phyloP scores from a whole-genome alignment of 2,888 invertebrate genomes.

The Xylocampa areola region DNA sequence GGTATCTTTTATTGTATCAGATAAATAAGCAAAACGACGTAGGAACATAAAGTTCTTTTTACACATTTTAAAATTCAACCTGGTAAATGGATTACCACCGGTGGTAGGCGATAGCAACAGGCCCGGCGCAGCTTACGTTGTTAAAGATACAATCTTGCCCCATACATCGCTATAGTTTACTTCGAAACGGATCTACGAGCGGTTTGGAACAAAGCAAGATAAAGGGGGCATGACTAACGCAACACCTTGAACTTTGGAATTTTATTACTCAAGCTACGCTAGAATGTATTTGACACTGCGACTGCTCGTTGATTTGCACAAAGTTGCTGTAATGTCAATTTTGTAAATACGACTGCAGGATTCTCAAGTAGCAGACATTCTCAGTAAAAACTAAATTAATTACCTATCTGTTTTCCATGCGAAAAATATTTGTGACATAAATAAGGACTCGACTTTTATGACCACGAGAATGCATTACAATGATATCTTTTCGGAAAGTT shows the following conservation, averaged over 20 bases:
- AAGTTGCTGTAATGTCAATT: slow-evolving; percentile 22
- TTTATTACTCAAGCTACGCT: slow-evolving; percentile 39
- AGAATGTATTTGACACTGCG: slow-evolving; percentile 50
- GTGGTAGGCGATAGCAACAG: slow-evolving; percentile 37
- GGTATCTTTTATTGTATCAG: too few species aligned
- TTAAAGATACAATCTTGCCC: slow-evolving; percentile 45
- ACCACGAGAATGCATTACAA: slow-evolving; percentile 7
- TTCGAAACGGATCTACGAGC: slow-evolving; percentile 47
- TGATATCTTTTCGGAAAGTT: slow-evolving; percentile 35
- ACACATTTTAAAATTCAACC: slow-evolving; percentile 30
- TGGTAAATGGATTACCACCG: slow-evolving; percentile 41
- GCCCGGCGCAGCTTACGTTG: slow-evolving; percentile 36
- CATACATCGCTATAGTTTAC: slow-evolving; percentile 50
- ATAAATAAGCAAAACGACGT: too few species aligned
- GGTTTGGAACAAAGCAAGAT: slow-evolving; percentile 55
- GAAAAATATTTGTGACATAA: slow-evolving; percentile 15
- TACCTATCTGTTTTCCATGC: background rate
- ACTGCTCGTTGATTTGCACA: slow-evolving; percentile 31
- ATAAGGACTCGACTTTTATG: slow-evolving; percentile 27
- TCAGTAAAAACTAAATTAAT: slow-evolving; percentile 15
- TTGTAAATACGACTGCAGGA: slow-evolving; percentile 18
- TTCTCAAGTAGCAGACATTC: slow-evolving; percentile 3
- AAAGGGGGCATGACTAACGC: slow-evolving; percentile 54
- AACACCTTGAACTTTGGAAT: slow-evolving; percentile 65
- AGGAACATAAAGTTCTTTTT: too few species aligned